Conservation (phyloP, 1,140 invertebrate genomes). For the Bombus huntii region DNA sequence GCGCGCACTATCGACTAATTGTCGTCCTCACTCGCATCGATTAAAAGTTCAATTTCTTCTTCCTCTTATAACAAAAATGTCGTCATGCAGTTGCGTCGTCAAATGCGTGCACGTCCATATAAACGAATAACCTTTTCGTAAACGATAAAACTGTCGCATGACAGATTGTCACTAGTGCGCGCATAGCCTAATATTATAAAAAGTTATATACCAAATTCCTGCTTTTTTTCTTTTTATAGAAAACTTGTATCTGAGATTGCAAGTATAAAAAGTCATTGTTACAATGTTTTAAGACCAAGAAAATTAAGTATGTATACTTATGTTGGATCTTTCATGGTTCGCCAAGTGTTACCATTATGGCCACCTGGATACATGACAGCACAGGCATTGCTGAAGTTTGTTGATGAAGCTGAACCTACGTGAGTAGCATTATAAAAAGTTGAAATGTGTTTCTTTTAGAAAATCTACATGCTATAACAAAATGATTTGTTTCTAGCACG, state of each 20-base stretch:
- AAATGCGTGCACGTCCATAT: too few species aligned
- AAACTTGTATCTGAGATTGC: constrained; percentile 76
- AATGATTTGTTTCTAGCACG: constrained; percentile 69
- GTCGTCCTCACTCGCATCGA: too few species aligned
- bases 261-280: constrained; percentile 72
- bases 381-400: constrained; percentile 72
- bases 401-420: constrained; percentile 68
- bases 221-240: constrained; percentile 60
- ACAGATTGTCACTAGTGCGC: too few species aligned
- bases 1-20: too few species aligned
- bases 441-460: constrained; percentile 15
- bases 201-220: neutral
- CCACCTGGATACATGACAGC: constrained; percentile 84
- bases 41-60: too few species aligned
- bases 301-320: constrained; percentile 84
- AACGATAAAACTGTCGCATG: too few species aligned
- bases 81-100: too few species aligned
- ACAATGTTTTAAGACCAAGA: constrained; percentile 80
- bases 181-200: too few species aligned
- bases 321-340: constrained; percentile 82
- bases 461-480: neutral
- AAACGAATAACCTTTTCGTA: too few species aligned
- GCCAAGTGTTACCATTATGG: constrained; percentile 84
- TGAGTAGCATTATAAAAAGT: constrained; percentile 66
- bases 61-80: too few species aligned